Evolutionary conservation across 23 tunicate genomes (phyloP), one percentile per base, ranked within the genome.

Genomic region (Phallusia fumigata): DNA sequence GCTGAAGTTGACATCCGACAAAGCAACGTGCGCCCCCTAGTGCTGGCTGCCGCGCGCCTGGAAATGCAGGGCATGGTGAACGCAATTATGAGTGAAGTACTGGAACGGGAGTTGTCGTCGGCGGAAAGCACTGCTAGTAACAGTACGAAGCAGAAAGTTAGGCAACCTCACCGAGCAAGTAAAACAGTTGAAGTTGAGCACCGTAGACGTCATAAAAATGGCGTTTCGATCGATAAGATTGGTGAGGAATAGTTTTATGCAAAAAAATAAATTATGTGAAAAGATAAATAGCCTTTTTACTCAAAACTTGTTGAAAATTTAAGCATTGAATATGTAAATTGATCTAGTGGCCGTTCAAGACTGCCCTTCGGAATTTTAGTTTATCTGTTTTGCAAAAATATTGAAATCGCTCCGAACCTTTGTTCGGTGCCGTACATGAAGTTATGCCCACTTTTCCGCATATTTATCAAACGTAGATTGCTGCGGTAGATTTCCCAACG

Each of bases 1-100:
- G 87, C 97, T 36, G 97, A 93, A 15, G 81, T 93, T 30, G 82
- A 76, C 0, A 65, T 93, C 18, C 76, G 47, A 49, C 65, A 89
- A 0, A 86, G 75, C 52, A 76, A 78, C 33, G 87, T 85, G 18
- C 85, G 91, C 64, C 80, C 89, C 31, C 77, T 93, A 0, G 76
- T 93, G 30, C 81, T 88, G 31, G 97, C 97, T 19, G 97, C 86
- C 0, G 97, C 89, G 19, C 78, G 87, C 18, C 69, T 93, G 36
- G 89, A 93, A 81, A 88, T 93, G 88, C 97, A 93, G 77, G 91
- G 89, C 18, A 76, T 93, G 89, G 90, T 88, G 0, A 81, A 85
- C 84, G 92, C 97, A 8, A 81, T 93, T 34, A 33, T 93, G 87
- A 30, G 82, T 11, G 35, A 64, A 73, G 49, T 93, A 19, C 49